A percentile compares a stretch with the other conserved stretches of the same genome.
Evolutionary conservation across 37 sponge, comb jelly and placozoan genomes (phyloP).

Genomic region (Ephydatia muelleri): DNA sequence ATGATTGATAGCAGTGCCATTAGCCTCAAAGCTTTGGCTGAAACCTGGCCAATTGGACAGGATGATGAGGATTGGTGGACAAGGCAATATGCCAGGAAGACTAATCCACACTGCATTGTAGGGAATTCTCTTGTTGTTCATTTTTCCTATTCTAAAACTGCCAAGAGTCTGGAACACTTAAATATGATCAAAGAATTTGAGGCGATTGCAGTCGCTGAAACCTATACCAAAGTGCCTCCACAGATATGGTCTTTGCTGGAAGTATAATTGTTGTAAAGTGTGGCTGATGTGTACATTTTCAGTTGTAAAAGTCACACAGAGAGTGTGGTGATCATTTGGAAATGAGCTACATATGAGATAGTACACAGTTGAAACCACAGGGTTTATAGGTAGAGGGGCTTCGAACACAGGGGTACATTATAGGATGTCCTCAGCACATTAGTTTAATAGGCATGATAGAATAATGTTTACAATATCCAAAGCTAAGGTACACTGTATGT

Average conservation of each 20-base stretch:
- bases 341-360: too few relatives aligned
- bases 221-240: background rate
- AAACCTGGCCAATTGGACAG: background rate
- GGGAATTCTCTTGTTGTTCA: conserved; percentile 9
- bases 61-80: conserved; percentile 26
- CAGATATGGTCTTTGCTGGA: background rate
- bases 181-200: conserved; percentile 1
- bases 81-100: background rate
- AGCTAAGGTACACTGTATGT: too few relatives aligned
- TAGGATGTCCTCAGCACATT: too few relatives aligned
- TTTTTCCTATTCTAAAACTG: conserved; percentile 12
- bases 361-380: too few relatives aligned
- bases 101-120: conserved; percentile 3
- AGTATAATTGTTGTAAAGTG: background rate
- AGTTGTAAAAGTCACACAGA: too few relatives aligned
- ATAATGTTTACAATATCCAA: too few relatives aligned
- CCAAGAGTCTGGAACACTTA: background rate
- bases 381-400: too few relatives aligned
- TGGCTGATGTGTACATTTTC: too few relatives aligned
- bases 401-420: too few relatives aligned
- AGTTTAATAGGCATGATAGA: too few relatives aligned
- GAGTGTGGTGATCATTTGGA: too few relatives aligned
- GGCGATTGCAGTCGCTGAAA: background rate
- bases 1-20: background rate
- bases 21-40: background rate